Conservation (phyloP, 2,797 vertebrate species). For the Florisuga fusca region DNA sequence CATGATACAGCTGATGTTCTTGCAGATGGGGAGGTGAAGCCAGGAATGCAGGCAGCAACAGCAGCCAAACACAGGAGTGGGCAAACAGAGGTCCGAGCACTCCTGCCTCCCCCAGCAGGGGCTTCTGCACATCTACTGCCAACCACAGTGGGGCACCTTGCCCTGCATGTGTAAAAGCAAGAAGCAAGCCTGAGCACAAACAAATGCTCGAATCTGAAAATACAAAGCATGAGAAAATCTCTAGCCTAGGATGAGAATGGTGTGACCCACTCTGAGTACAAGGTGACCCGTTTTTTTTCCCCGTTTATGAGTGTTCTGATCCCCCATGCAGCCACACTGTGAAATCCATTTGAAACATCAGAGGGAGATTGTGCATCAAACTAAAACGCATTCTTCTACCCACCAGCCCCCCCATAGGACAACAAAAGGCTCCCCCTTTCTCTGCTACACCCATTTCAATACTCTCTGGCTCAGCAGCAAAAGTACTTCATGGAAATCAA, state of each 20-base stretch:
- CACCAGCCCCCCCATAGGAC: not conserved
- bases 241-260: not conserved
- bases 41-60: not conserved
- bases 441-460: not conserved
- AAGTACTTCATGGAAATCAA: constrained; percentile 48
- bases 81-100: fast-evolving
- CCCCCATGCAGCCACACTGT: not conserved
- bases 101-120: not conserved
- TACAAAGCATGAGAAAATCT: not conserved
- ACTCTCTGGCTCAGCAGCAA: constrained; percentile 12
- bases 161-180: not conserved
- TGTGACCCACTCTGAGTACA: not conserved
- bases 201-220: not conserved
- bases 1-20: not conserved
- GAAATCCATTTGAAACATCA: constrained; percentile 63
- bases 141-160: fast-evolving
- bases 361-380: not conserved
- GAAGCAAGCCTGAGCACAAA: not conserved
- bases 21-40: not conserved
- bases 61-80: not conserved
- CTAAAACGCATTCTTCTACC: not conserved
- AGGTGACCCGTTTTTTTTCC: not conserved
- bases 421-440: constrained; percentile 29
- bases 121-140: not conserved
- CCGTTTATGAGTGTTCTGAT: constrained; percentile 13